Evolutionary conservation across 2,888 invertebrate genomes (phyloP).

Genomic region (Buathra laborator): DNA sequence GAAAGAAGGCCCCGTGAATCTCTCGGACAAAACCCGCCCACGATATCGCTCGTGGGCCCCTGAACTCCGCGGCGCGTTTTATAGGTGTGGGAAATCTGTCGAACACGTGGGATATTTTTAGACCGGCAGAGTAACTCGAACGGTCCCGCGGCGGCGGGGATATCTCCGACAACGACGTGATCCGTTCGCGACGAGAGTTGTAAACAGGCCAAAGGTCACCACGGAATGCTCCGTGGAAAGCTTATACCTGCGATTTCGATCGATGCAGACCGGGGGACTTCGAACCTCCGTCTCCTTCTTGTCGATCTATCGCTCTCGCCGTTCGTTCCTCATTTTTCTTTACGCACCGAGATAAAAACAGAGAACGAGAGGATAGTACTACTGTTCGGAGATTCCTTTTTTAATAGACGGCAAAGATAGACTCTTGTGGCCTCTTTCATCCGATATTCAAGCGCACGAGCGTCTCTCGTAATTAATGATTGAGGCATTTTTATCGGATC

Average conservation of each 20-base stretch:
- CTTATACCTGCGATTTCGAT: slow-evolving; percentile 61
- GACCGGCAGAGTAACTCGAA: slow-evolving; percentile 51
- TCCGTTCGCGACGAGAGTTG: slow-evolving; percentile 38
- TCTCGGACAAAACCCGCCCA: slow-evolving; percentile 28
- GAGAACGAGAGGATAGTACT: slow-evolving; percentile 4
- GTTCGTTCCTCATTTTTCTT: slow-evolving; percentile 21
- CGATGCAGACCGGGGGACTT: slow-evolving; percentile 57
- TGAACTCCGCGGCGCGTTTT: slow-evolving; percentile 8
- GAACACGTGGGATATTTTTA: slow-evolving; percentile 73
- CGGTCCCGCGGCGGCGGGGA: slow-evolving; percentile 44
- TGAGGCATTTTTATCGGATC: neutral
- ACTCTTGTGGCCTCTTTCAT: neutral
- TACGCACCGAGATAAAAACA: neutral
- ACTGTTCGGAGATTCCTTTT: neutral
- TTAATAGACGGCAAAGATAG: neutral
- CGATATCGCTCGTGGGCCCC: slow-evolving; percentile 34
- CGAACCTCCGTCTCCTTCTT: slow-evolving; percentile 57
- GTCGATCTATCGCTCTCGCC: slow-evolving; percentile 27
- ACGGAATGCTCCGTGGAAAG: slow-evolving; percentile 56
- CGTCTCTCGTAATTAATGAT: neutral
- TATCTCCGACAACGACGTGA: slow-evolving; percentile 37
- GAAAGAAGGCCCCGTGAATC: slow-evolving; percentile 28
- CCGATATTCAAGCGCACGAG: neutral
- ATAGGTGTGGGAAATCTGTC: slow-evolving; percentile 68
- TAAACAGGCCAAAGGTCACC: slow-evolving; percentile 71